Conservation (phyloP, 2,888 invertebrate genomes). For the Steinernema scapterisci region DNA sequence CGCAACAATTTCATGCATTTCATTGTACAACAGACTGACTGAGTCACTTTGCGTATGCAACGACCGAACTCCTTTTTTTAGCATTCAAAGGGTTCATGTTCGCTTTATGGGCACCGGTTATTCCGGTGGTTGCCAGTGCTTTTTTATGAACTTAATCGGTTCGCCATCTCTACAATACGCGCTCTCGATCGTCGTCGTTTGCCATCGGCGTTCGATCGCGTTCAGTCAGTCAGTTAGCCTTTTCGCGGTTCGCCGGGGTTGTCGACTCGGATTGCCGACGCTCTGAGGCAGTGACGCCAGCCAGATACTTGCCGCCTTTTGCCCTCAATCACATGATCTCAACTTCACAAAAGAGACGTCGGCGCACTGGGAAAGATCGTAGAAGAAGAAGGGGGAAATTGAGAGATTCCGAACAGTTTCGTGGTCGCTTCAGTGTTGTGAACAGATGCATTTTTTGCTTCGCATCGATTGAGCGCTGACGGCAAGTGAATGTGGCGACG, state of each 20-base stretch:
- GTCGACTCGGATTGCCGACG: slow-evolving; percentile 6
- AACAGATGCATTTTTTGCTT: slow-evolving; percentile 31
- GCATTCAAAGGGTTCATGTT: neutral
- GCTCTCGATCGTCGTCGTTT: slow-evolving; percentile 18
- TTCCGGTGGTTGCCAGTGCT: neutral
- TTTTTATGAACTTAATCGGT: slow-evolving; percentile 27
- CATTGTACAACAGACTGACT: slow-evolving; percentile 4
- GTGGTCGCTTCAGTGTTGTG: slow-evolving; percentile 28
- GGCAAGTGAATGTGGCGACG: slow-evolving; percentile 31
- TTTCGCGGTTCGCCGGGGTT: neutral
- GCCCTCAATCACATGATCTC: slow-evolving; percentile 1
- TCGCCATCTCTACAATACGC: slow-evolving; percentile 6
- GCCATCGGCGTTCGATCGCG: slow-evolving; percentile 26
- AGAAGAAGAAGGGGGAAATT: neutral
- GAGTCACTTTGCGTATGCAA: neutral
- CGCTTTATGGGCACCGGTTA: slow-evolving; percentile 1
- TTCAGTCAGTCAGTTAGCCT: neutral
- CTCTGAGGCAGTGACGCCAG: neutral
- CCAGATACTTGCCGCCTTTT: neutral
- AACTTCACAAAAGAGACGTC: neutral
- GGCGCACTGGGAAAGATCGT: neutral
- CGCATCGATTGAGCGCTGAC: slow-evolving; percentile 32
- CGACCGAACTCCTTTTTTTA: neutral
- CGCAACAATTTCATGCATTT: neutral
- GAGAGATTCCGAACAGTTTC: slow-evolving; percentile 28